Percentiles rank a stretch among this genome's conserved stretches.
phyloP scores from a whole-genome alignment of 2,888 invertebrate species.

The Cryptocheilus praepositus region DNA sequence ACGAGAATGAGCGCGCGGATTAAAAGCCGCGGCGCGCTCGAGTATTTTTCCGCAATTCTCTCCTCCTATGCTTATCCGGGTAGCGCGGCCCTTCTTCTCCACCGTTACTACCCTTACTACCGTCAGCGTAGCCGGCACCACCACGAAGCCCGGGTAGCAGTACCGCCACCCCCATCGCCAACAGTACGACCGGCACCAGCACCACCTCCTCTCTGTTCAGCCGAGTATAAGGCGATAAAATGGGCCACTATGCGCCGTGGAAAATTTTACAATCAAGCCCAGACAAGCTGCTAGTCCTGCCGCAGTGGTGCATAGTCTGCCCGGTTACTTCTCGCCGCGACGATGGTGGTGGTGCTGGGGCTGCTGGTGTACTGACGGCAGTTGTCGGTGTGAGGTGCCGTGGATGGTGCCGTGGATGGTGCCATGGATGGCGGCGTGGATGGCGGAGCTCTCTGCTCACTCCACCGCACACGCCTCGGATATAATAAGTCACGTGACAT shows the following conservation, averaged over 20 bases:
- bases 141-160: conserved; percentile 9
- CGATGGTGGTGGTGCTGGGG: background rate
- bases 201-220: conserved; percentile 22
- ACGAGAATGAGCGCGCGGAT: conserved; percentile 59
- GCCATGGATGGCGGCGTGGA: conserved; percentile 46
- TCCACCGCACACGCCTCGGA: conserved; percentile 70
- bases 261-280: conserved; percentile 68
- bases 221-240: conserved; percentile 62
- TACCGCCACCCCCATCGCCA: conserved; percentile 27
- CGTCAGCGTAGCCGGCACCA: conserved; percentile 22
- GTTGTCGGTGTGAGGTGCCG: conserved; percentile 30
- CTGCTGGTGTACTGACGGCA: background rate
- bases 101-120: conserved; percentile 29
- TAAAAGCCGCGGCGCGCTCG: conserved; percentile 58
- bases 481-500: conserved; percentile 75
- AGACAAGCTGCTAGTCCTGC: conserved; percentile 59
- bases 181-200: conserved; percentile 24
- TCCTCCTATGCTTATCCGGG: conserved; percentile 49
- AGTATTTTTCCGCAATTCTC: conserved; percentile 62
- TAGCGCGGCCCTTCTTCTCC: conserved; percentile 43
- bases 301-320: conserved; percentile 54
- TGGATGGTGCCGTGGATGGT: no score
- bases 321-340: conserved; percentile 50
- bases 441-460: conserved; percentile 60
- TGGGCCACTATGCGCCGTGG: conserved; percentile 63